Conservation (phyloP, 2,797 vertebrate genomes). For the Holocentrus rufus region DNA sequence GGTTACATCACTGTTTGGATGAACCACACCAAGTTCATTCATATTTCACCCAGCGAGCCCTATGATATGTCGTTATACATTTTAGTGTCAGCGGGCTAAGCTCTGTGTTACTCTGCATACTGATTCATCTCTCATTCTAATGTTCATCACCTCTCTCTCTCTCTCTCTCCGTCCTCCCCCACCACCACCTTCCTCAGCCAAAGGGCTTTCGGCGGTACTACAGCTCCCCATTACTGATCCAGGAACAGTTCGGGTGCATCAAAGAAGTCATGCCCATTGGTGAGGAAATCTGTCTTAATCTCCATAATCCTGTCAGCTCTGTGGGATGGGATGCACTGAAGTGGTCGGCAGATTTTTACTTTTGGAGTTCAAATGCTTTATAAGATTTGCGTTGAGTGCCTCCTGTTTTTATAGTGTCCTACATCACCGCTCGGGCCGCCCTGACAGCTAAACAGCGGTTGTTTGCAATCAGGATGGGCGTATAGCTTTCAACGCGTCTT, state of each 20-base stretch:
- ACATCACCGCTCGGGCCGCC: slow-evolving; percentile 1
- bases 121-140: slow-evolving; percentile 35
- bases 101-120: slow-evolving; percentile 28
- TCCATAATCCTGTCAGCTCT: not conserved
- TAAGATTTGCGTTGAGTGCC: not conserved
- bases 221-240: slow-evolving; percentile 96
- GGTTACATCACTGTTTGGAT: not conserved
- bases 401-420: slow-evolving; percentile 15
- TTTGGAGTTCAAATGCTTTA: slow-evolving; percentile 24
- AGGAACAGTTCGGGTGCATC: slow-evolving; percentile 99
- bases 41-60: not conserved
- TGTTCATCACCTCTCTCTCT: slow-evolving; percentile 29
- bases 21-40: not conserved
- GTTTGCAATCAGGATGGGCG: slow-evolving; percentile 17
- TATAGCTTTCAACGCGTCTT: slow-evolving; percentile 11
- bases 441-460: slow-evolving; percentile 7
- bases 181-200: slow-evolving; percentile 82
- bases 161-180: slow-evolving; percentile 50
- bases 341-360: not conserved
- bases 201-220: slow-evolving; percentile 98
- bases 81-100: slow-evolving; percentile 12
- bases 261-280: slow-evolving; percentile 99
- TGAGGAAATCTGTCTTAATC: slow-evolving; percentile 75
- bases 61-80: slow-evolving; percentile 7
- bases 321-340: not conserved